Evolutionary conservation across 1,140 invertebrate genomes (phyloP).

Genomic region (Drosophila ananassae): DNA sequence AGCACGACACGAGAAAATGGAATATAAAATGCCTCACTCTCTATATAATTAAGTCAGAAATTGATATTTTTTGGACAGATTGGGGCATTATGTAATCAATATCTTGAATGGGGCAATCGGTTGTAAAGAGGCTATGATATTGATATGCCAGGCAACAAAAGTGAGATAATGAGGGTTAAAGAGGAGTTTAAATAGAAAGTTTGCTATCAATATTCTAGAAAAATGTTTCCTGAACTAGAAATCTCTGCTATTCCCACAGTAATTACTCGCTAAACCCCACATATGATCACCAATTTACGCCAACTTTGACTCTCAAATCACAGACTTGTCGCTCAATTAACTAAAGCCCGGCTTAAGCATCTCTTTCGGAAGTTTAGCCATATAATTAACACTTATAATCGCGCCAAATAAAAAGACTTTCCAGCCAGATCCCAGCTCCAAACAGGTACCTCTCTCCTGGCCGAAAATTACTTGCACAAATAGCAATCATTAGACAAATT

Average conservation of each 20-base stretch:
- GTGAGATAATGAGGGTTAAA: slow-evolving; percentile 39
- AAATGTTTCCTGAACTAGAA: not conserved
- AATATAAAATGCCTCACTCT: slow-evolving; percentile 40
- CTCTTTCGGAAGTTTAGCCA: slow-evolving; percentile 34
- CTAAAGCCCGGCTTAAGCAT: slow-evolving; percentile 27
- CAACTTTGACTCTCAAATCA: slow-evolving; percentile 18
- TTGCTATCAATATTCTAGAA: not conserved
- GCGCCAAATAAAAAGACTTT: slow-evolving; percentile 41
- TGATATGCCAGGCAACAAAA: slow-evolving; percentile 43
- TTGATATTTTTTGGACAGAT: slow-evolving; percentile 19
- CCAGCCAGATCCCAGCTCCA: not conserved
- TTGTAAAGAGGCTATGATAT: slow-evolving; percentile 30
- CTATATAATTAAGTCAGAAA: slow-evolving; percentile 63
- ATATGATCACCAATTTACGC: slow-evolving; percentile 21
- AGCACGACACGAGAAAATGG: slow-evolving; percentile 18
- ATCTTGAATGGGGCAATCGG: slow-evolving; percentile 33
- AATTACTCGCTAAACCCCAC: slow-evolving; percentile 20
- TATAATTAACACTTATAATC: slow-evolving; percentile 63
- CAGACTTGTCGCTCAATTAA: slow-evolving; percentile 35
- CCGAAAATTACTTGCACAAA: slow-evolving; percentile 56
- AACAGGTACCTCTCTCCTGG: not conserved
- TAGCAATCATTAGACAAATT: slow-evolving; percentile 63
- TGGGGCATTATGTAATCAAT: slow-evolving; percentile 49
- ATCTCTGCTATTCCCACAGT: slow-evolving; percentile 5
- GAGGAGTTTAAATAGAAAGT: not conserved